Conservation (phyloP, 2,797 vertebrate genomes). For the Catharus ustulatus region DNA sequence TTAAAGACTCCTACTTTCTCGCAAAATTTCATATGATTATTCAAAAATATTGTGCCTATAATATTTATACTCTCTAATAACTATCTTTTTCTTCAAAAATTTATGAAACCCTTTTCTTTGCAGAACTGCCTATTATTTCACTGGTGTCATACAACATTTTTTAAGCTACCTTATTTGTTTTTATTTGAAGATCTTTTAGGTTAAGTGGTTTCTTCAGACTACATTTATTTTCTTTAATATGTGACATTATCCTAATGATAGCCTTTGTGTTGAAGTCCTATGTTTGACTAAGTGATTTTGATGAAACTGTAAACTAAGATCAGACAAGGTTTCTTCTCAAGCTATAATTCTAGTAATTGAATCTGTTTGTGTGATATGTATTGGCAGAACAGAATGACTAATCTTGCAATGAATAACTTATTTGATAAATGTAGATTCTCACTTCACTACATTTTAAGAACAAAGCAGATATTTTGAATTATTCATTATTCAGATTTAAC, state of each 20-base stretch:
- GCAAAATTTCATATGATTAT: neutral
- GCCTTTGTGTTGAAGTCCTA: neutral
- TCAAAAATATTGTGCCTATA: neutral
- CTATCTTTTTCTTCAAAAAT: neutral
- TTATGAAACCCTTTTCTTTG: neutral
- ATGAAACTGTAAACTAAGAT: neutral
- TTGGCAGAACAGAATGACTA: constrained; percentile 34
- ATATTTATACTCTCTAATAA: neutral
- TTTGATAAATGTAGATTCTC: constrained; percentile 37
- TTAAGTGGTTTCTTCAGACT: neutral
- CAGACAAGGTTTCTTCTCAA: constrained; percentile 1
- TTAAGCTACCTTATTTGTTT: neutral
- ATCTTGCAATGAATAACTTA: constrained; percentile 44
- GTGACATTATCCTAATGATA: neutral
- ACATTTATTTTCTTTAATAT: neutral
- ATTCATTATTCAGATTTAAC: constrained; percentile 27
- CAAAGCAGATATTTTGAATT: constrained; percentile 23
- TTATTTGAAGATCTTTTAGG: neutral
- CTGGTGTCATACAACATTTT: neutral
- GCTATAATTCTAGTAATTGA: neutral
- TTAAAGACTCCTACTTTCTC: neutral
- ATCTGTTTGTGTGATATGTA: constrained; percentile 30
- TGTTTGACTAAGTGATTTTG: constrained; percentile 9
- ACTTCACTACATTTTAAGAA: neutral
- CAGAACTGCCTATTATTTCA: neutral